phyloP scores from a whole-genome alignment of 2,113 vertebrate genomes.

The Willisornis vidua region DNA sequence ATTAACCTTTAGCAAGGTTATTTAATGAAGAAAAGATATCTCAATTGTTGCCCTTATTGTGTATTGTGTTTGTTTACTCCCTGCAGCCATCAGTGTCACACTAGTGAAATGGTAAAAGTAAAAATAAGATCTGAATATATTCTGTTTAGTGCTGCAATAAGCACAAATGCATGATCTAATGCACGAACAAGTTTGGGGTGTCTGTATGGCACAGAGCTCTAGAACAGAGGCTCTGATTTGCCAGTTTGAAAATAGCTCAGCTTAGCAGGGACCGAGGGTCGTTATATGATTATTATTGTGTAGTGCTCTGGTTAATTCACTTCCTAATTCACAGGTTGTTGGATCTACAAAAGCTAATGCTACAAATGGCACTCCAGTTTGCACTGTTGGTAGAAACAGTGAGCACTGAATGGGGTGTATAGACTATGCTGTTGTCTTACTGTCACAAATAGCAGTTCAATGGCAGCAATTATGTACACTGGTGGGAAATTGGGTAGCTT shows the following conservation, averaged over 20 bases:
- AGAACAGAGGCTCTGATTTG: neutral
- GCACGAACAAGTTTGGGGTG: neutral
- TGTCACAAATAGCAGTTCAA: neutral
- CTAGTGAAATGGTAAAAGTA: constrained; percentile 34
- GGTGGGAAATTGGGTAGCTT: neutral
- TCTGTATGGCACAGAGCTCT: neutral
- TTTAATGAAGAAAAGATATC: constrained; percentile 37
- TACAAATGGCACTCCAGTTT: neutral
- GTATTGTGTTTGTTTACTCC: constrained; percentile 16
- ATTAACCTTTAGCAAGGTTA: neutral
- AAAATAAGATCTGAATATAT: neutral
- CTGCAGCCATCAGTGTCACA: constrained; percentile 8
- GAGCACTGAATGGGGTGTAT: neutral
- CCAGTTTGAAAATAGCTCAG: neutral
- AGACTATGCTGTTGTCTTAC: neutral
- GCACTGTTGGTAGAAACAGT: neutral
- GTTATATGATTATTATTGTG: neutral
- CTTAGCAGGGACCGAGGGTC: neutral
- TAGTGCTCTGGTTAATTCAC: constrained; percentile 22
- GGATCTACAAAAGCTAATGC: constrained; percentile 7
- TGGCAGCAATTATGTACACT: neutral
- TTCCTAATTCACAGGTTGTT: constrained; percentile 38
- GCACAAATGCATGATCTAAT: neutral
- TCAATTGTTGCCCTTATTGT: neutral
- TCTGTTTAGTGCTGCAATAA: neutral